A percentile compares a stretch with the other conserved stretches of the same genome.
These are phyloP conservation scores for Hystrix cristata DNA, from an alignment of 2,113 vertebrate species.

Conservation along the genomic window DNA sequence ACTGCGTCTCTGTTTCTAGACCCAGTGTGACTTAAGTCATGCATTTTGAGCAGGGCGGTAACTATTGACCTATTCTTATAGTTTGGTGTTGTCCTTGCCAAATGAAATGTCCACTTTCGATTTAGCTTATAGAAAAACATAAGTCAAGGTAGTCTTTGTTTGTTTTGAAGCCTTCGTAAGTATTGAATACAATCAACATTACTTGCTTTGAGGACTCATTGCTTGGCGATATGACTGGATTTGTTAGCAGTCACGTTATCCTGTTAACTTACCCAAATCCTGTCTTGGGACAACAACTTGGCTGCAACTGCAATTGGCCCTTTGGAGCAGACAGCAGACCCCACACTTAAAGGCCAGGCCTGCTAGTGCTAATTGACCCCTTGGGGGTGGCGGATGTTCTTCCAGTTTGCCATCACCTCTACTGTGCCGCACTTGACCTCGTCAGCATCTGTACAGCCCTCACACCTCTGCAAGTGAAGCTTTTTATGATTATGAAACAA, in stretches of 20 bases:
- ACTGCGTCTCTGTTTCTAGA: constrained; percentile 10
- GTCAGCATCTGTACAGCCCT: neutral
- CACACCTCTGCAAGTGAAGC: neutral
- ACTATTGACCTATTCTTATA: neutral
- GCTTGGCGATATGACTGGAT: neutral
- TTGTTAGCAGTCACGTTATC: neutral
- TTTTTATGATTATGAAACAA: neutral
- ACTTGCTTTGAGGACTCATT: neutral
- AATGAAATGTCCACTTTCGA: neutral
- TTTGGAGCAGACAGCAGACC: neutral
- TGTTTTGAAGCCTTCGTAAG: constrained; percentile 35
- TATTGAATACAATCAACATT: neutral
- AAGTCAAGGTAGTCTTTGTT: neutral
- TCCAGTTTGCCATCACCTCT: neutral
- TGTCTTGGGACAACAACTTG: neutral
- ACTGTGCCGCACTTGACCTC: neutral
- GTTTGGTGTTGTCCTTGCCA: neutral
- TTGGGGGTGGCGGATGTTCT: constrained; percentile 32
- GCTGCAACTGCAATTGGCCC: constrained; percentile 2
- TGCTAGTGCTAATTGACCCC: constrained; percentile 72
- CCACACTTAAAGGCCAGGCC: neutral
- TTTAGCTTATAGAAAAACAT: neutral
- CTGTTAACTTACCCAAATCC: neutral
- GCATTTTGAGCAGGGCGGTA: constrained; percentile 24
- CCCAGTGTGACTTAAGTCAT: neutral